Evolutionary conservation across 1,140 invertebrate genomes (phyloP), one percentile per base, ranked within the genome.

Genomic region (Bombus polaris): DNA sequence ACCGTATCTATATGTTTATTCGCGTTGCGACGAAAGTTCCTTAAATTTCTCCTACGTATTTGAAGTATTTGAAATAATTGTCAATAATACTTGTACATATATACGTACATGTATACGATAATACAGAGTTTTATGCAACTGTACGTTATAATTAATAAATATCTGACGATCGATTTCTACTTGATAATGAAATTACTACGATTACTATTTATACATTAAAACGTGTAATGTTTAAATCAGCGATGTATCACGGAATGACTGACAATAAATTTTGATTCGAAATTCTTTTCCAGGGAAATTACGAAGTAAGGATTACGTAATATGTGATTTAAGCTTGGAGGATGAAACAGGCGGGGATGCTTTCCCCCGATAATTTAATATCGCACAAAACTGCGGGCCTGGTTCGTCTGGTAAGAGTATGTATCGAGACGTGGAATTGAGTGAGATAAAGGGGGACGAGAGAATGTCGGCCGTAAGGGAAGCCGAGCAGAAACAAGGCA

Each of bases 361-460:
- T 87, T 88, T 91, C 90, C 91, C 90, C 83, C 90, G 87, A 93
- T 94, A 94, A 93, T 94, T 93, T 92, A 94, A 94, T 94, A 94
- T 92, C 88, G 88, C 86, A 83, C 89, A 88, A 91, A 91, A 89
- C 86, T 90, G 92, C 92, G 91, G 88, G 87, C 83, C 87, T 89
- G 92, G 80, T 86, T 92, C 88, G 82, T 87, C 87, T 89, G 74
- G 83, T 88, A 91, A 90, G 89, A 92, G 86, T 91, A 88, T 90
- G 87, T 91, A 91, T 91, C 84, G 90, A 88, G 81, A 87, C 47
- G 87, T 86, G 86, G 85, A 76, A 88, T 77, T 70, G 65, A 84
- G 79, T 62, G 77, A 74, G 82, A 84, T 85, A 79, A 66, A 89
- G 89, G 85, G 87, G 85, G 89, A 73, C 81, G 72, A 68, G 84